Conservation (phyloP, 2,113 vertebrate species). For the Etheostoma cragini region DNA sequence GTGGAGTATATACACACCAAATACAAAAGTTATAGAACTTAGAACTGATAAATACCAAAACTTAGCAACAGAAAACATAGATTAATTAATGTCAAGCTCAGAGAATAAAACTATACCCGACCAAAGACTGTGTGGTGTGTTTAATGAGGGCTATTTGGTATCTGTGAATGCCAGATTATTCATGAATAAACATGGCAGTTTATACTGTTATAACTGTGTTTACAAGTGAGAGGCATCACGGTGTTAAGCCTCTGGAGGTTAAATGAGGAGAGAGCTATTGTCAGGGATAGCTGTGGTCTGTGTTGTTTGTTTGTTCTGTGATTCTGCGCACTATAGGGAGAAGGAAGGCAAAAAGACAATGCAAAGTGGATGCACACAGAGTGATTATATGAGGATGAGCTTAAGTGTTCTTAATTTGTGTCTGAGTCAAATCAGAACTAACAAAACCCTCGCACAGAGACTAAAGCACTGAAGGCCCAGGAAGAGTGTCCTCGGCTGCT, state of each 20-base stretch:
- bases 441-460: constrained; percentile 3
- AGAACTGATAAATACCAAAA: background rate
- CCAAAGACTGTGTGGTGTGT: background rate
- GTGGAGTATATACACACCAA: background rate
- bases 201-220: background rate
- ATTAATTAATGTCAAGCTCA: background rate
- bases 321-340: constrained; percentile 18
- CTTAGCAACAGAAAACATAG: background rate
- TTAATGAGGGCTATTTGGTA: background rate
- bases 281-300: background rate
- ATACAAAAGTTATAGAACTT: background rate
- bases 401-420: constrained; percentile 18
- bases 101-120: background rate
- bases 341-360: constrained; percentile 14
- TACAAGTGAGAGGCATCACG: constrained; percentile 2
- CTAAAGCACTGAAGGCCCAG: no score
- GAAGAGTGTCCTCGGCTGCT: background rate
- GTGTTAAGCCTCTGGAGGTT: background rate
- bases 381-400: constrained; percentile 16
- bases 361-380: constrained; percentile 15
- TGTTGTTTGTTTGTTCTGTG: constrained; percentile 20
- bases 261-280: constrained; percentile 20
- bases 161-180: constrained; percentile 3
- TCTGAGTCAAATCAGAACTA: constrained; percentile 1
- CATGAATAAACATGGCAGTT: constrained; percentile 8